Conservation (phyloP, 53 echinoderm and acorn worm species). For the Zoroaster sp. region DNA sequence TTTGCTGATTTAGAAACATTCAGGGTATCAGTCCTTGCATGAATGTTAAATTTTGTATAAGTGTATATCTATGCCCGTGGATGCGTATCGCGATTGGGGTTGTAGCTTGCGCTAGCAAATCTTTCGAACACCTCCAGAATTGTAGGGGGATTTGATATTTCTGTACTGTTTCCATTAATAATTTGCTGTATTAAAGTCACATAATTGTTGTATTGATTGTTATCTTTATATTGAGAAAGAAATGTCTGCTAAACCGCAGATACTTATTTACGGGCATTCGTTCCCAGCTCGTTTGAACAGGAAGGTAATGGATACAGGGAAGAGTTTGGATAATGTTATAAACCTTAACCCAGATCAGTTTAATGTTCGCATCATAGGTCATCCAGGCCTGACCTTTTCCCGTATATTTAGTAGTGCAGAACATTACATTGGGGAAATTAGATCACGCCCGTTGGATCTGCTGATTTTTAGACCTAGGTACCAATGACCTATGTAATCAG, state of each 20-base stretch:
- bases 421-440: neutral
- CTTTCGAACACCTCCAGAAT: neutral
- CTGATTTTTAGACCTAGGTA: neutral
- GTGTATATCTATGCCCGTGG: too few species aligned
- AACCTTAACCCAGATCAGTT: too few species aligned
- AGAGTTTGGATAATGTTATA: neutral
- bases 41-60: too few species aligned
- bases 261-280: neutral
- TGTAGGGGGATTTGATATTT: neutral
- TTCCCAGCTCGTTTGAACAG: conserved; percentile 20
- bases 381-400: neutral
- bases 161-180: neutral
- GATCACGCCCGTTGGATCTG: too few species aligned
- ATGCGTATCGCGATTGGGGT: too few species aligned
- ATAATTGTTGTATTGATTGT: neutral
- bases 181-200: neutral
- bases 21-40: too few species aligned
- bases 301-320: too few species aligned
- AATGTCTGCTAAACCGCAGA: neutral
- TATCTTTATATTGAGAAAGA: neutral
- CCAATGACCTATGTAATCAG: neutral
- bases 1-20: too few species aligned
- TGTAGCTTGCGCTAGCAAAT: too few species aligned
- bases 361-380: neutral
- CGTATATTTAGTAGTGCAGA: neutral